A percentile compares a stretch with the other conserved stretches of the same genome.
These are phyloP conservation scores for Agrochola lychnidis DNA, from an alignment of 2,888 invertebrate species.

Conservation along the genomic window DNA sequence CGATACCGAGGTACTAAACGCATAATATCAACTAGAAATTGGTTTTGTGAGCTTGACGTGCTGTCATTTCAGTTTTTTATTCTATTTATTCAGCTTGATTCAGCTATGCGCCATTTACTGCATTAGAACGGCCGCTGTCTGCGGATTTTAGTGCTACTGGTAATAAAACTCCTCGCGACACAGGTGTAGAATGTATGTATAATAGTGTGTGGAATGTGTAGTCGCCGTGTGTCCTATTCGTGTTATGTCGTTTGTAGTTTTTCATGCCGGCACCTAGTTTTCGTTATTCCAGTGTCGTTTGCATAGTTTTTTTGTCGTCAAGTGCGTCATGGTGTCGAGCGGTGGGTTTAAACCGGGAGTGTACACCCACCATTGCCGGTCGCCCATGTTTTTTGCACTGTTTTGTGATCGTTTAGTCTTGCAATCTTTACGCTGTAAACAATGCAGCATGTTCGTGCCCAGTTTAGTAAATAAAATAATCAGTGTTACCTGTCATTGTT, in stretches of 20 bases:
- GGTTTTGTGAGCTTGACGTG: conserved; percentile 82
- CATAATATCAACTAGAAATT: conserved; percentile 73
- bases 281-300: conserved; percentile 77
- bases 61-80: conserved; percentile 89
- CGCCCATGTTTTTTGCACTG: conserved; percentile 51
- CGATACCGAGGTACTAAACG: conserved; percentile 80
- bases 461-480: conserved; percentile 78
- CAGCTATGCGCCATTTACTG: conserved; percentile 89
- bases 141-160: conserved; percentile 81
- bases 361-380: conserved; percentile 30
- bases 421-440: conserved; percentile 77
- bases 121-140: conserved; percentile 84
- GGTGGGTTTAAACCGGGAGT: conserved; percentile 61
- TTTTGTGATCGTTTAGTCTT: conserved; percentile 65
- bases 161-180: conserved; percentile 76
- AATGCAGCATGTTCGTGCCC: conserved; percentile 83
- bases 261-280: conserved; percentile 83
- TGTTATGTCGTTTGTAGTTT: conserved; percentile 73
- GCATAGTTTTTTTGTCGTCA: conserved; percentile 75
- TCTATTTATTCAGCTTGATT: conserved; percentile 88
- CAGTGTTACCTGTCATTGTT: conserved; percentile 45
- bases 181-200: conserved; percentile 77
- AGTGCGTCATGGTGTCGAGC: conserved; percentile 71
- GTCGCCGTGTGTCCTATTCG: conserved; percentile 73
- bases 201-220: conserved; percentile 71